These are phyloP conservation scores for Hozukius guyotensis DNA, from an alignment of 2,797 vertebrate genomes.

Conservation along the genomic window DNA sequence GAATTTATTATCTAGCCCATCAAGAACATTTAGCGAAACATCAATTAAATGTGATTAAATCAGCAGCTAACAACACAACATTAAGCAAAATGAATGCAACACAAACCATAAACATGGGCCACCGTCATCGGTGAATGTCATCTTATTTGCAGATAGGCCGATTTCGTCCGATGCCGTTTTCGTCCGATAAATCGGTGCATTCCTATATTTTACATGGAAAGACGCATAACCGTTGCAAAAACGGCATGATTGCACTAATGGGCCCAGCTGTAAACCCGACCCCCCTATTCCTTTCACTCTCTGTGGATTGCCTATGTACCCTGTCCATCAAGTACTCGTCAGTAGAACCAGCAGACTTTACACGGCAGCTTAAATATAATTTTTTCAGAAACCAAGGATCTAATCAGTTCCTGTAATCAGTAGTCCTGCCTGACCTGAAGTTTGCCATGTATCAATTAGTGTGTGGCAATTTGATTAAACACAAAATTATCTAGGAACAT, in stretches of 20 bases:
- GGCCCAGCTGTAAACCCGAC: neutral
- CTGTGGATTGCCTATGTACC: neutral
- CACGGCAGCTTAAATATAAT: constrained; percentile 4
- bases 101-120: no score
- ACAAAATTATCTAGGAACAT: neutral
- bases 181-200: no score
- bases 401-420: constrained; percentile 6
- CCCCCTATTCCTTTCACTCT: neutral
- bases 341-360: neutral
- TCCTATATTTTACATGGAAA: neutral
- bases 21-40: no score
- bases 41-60: no score
- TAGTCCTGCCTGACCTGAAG: neutral
- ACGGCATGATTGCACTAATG: neutral
- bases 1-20: no score
- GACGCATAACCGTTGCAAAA: neutral
- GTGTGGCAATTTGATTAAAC: constrained; percentile 7
- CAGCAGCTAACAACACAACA: no score
- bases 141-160: no score
- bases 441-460: neutral
- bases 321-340: neutral
- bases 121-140: no score
- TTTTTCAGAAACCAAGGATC: neutral
- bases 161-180: no score
- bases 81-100: no score